These are phyloP conservation scores for Bedellia somnulentella DNA, from an alignment of 2,888 invertebrate genomes.

Conservation along the genomic window DNA sequence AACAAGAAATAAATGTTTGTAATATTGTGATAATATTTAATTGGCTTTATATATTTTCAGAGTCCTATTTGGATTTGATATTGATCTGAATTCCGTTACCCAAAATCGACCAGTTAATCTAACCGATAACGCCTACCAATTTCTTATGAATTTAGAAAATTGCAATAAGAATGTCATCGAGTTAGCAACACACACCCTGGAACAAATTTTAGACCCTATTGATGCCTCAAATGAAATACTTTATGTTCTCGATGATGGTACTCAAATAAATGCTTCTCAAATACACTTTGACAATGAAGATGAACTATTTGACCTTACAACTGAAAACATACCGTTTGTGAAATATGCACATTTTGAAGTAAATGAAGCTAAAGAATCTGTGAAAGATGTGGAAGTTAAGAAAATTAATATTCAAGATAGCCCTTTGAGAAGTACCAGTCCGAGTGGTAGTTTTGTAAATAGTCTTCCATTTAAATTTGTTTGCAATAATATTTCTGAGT, in stretches of 20 bases:
- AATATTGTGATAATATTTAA: too few species aligned
- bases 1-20: too few species aligned
- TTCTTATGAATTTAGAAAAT: conserved; percentile 32
- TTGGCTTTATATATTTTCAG: too few species aligned
- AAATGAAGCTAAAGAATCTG: conserved; percentile 15
- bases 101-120: conserved; percentile 35
- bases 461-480: conserved; percentile 42
- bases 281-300: conserved; percentile 54
- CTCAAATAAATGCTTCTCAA: conserved; percentile 46
- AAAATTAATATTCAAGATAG: conserved; percentile 35
- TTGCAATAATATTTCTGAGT: conserved; percentile 32
- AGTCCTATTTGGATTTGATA: conserved; percentile 34
- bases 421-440: conserved; percentile 27
- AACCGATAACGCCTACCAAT: conserved; percentile 41
- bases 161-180: conserved; percentile 14
- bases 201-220: conserved; percentile 18
- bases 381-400: conserved; percentile 13
- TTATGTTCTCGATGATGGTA: conserved; percentile 45
- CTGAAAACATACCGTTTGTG: conserved; percentile 40
- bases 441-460: conserved; percentile 31
- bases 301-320: conserved; percentile 30
- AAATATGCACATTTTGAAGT: conserved; percentile 23
- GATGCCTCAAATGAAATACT: conserved; percentile 22
- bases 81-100: conserved; percentile 40
- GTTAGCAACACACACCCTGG: conserved; percentile 15